Evolutionary conservation across 2,797 vertebrate genomes (phyloP), one percentile per base, ranked within the genome.

Genomic region (Galagoides demidoff): DNA sequence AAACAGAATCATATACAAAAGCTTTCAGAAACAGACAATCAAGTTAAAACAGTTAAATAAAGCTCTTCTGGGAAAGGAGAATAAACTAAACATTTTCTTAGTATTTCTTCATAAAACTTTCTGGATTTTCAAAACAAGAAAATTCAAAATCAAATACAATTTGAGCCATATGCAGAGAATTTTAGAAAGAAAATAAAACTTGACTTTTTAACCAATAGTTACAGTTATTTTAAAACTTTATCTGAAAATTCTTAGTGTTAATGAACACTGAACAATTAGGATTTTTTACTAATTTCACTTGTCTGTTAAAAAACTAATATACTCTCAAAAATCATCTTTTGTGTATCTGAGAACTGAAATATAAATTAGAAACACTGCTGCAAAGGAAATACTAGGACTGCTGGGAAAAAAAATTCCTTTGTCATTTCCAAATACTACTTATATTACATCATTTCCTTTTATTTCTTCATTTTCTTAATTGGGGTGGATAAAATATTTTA

Each of bases 361-460:
- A 5, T 45, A 85, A 70, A 68, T 66, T n/a, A 92, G 34, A 85
- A 73, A 73, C 43, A 76, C 49, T 71, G 19, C 25, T 94, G 27
- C 66, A 96, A 92, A 85, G 61, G 52, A 85, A 94, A 55, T 85
- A 85, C 19, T 85, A 92, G 68, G 81, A 71, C 22, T 2, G 11
- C 76, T 89, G 16, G 2, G 5, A 10, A 16, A 55, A 63, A 63
- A 91, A 95, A 94, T 94, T 78, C 86, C 66, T 79, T 68, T 68
- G 52, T 57, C 68, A 89, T 76, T 85, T 76, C 59, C 85, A 89
- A 85, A 89, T 92, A 81, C 27, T 57, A 77, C 27, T 57, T 82
- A 25, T 31, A 89, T 59, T 76, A 82, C 74, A 96, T 86, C 55
- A 96, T 87, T 94, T 95, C 89, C 94, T 92, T 92, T 81, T 68